Evolutionary conservation across 2,113 vertebrate species (phyloP).

Genomic region (Mustelus asterias): DNA sequence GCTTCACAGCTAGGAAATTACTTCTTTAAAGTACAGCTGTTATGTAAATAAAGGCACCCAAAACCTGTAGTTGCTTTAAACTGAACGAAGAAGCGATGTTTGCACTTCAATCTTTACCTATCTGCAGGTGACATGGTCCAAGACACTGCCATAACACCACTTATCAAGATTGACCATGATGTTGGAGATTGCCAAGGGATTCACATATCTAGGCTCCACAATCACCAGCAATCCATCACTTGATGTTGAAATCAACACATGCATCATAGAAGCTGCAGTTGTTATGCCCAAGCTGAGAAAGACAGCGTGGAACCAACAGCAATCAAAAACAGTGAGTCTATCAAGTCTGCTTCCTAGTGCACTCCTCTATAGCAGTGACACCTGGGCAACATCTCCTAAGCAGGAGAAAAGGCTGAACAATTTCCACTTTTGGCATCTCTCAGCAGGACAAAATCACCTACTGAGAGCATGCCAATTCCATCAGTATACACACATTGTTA

Average conservation of each 20-base stretch:
- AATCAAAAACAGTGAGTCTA: no score
- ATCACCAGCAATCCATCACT: background rate
- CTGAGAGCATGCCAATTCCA: no score
- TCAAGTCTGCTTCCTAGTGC: no score
- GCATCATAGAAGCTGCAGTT: background rate
- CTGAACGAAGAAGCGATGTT: background rate
- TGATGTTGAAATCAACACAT: background rate
- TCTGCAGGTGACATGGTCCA: background rate
- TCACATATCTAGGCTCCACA: background rate
- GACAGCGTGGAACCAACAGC: no score
- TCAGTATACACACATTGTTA: no score
- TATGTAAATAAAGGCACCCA: background rate
- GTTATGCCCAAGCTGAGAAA: no score
- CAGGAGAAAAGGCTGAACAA: no score
- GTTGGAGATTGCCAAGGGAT: background rate
- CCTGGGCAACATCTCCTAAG: no score
- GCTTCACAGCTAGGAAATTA: background rate
- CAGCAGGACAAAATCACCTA: no score
- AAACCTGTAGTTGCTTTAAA: background rate
- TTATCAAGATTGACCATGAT: background rate
- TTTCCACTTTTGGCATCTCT: no score
- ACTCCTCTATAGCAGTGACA: no score
- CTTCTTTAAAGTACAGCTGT: background rate
- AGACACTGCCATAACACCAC: background rate
- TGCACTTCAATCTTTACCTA: background rate